Evolutionary conservation across 2,113 vertebrate species (phyloP).

Genomic region (Sminthopsis crassicaudata): DNA sequence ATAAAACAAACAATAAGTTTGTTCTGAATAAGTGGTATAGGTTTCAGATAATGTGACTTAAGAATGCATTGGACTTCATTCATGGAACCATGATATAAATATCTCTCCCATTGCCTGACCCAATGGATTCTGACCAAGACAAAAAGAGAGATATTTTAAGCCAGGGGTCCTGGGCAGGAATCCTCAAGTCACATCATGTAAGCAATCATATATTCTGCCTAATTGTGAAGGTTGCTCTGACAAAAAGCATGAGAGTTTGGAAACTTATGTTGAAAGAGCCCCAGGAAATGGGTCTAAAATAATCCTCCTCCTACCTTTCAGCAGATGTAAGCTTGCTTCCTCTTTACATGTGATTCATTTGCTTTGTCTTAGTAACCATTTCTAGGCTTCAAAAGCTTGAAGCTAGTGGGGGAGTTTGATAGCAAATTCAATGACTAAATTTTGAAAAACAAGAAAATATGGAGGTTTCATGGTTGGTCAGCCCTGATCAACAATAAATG

Average conservation of each 20-base stretch:
- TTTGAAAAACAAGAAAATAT: background rate
- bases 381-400: background rate
- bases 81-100: background rate
- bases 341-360: conserved; percentile 50
- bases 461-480: background rate
- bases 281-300: conserved; percentile 22
- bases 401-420: background rate
- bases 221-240: background rate
- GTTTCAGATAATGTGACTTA: no score
- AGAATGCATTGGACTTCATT: no score
- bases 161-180: background rate
- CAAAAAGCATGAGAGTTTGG: background rate
- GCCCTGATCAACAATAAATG: background rate
- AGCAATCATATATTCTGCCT: background rate
- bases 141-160: background rate
- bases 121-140: background rate
- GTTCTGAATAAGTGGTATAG: no score
- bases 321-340: conserved; percentile 8
- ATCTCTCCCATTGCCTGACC: background rate
- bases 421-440: background rate
- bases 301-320: background rate
- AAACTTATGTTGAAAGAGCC: background rate
- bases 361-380: background rate
- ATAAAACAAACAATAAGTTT: background rate
- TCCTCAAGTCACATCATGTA: background rate